Evolutionary conservation across 2,888 invertebrate species (phyloP), one percentile per base, ranked within the genome.

Genomic region (Tortricodes alternella): DNA sequence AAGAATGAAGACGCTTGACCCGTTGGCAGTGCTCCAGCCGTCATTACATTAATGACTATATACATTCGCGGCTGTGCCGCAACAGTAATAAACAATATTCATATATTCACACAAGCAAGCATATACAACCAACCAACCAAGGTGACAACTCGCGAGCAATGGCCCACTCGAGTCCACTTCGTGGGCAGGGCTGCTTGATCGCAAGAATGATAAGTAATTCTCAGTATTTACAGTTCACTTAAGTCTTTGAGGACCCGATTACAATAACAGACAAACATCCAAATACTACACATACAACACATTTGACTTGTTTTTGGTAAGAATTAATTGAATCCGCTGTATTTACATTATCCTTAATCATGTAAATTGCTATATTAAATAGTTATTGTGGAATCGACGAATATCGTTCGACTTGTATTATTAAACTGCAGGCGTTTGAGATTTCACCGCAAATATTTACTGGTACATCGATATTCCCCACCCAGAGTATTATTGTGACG

Each of bases 221-320:
- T n/a, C 21, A 16, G 21, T 27, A 27, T 7, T 13, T 11, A 39
- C 7, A 39, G 11, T 19, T 3, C 38, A 21, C 19, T 21, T n/a
- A 38, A 19, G n/a, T 38, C 19, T 39, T 21, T 21, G 3, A 3
- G 11, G 6, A 18, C 8, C 37, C 37, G 19, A 38, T 38, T 6
- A 38, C 16, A 38, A n/a, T 53, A 53, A 53, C 53, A 46, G 37
- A 46, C 19, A 38, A 37, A 37, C 13, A 46, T 37, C 32, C n/a
- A n/a, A 21, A 53, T 27, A 44, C 38, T 21, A 21, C 27, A 16
- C 15, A 44, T 38, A 18, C 29, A 32, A 53, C 67, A 66, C 62
- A 71, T 77, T 77, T 77, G 76, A 80, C 76, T 78, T 66, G 68
- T 74, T 73, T 80, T 78, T 80, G 79, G 81, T 76, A 74, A 72